Evolutionary conservation across 1,140 invertebrate genomes (phyloP).

Genomic region (Harpegnathos saltator): DNA sequence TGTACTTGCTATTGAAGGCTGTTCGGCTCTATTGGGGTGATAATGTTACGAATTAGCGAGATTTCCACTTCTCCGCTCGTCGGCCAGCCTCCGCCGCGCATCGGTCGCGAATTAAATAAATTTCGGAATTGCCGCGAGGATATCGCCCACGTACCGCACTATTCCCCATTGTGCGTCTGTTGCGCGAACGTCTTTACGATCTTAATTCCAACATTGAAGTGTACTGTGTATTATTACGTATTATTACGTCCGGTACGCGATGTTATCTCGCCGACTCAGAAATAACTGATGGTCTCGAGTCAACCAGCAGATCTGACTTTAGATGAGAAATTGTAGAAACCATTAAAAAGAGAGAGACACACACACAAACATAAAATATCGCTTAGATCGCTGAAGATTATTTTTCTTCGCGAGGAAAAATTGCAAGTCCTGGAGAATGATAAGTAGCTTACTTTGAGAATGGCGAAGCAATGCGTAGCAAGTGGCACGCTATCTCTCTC

Average conservation of each 20-base stretch:
- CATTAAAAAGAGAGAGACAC: background rate
- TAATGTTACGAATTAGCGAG: constrained; percentile 84
- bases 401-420: too few relatives aligned
- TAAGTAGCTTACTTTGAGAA: too few relatives aligned
- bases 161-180: constrained; percentile 6
- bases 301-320: background rate
- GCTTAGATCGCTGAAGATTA: too few relatives aligned
- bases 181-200: constrained; percentile 3
- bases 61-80: constrained; percentile 77
- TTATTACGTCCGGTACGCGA: background rate
- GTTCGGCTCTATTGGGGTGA: constrained; percentile 82
- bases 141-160: too few relatives aligned
- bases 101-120: constrained; percentile 76
- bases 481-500: too few relatives aligned
- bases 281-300: background rate
- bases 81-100: constrained; percentile 24
- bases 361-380: too few relatives aligned
- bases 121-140: constrained; percentile 50
- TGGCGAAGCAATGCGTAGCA: too few relatives aligned
- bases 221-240: constrained; percentile 1
- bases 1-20: constrained; percentile 78
- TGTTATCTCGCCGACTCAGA: background rate
- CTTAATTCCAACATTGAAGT: constrained; percentile 25
- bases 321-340: background rate
- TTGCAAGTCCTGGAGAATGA: too few relatives aligned